These are phyloP conservation scores for Graptemys geographica DNA, from an alignment of 2,797 vertebrate genomes.

Conservation along the genomic window DNA sequence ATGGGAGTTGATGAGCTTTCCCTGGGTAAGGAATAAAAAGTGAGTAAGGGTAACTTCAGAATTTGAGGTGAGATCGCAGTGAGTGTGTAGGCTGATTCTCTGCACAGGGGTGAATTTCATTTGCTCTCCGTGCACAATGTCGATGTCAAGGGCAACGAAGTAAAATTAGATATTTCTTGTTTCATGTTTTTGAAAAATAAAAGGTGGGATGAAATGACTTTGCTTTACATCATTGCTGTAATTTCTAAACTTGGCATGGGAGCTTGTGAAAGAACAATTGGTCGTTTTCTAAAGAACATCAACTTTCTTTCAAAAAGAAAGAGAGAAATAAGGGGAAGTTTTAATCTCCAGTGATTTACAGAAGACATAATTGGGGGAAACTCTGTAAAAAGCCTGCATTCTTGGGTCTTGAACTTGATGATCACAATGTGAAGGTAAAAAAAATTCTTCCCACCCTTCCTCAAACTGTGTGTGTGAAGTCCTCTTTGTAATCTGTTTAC, in stretches of 20 bases:
- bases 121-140: neutral
- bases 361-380: constrained; percentile 16
- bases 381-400: neutral
- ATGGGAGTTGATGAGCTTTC: neutral
- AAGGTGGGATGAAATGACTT: neutral
- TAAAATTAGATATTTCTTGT: neutral
- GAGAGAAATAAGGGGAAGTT: neutral
- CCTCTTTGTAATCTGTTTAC: neutral
- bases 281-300: neutral
- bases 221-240: neutral
- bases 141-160: neutral
- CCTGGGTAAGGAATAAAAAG: neutral
- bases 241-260: neutral
- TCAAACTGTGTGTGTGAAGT: neutral
- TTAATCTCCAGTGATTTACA: constrained; percentile 7
- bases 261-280: neutral
- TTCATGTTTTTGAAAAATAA: neutral
- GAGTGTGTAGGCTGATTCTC: neutral
- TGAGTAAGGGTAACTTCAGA: neutral
- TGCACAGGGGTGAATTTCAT: neutral
- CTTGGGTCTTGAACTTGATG: neutral
- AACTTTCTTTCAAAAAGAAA: neutral
- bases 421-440: neutral
- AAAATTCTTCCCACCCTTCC: neutral
- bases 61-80: neutral